Evolutionary conservation across 2,888 invertebrate genomes (phyloP).

Genomic region (Aradus depressus): DNA sequence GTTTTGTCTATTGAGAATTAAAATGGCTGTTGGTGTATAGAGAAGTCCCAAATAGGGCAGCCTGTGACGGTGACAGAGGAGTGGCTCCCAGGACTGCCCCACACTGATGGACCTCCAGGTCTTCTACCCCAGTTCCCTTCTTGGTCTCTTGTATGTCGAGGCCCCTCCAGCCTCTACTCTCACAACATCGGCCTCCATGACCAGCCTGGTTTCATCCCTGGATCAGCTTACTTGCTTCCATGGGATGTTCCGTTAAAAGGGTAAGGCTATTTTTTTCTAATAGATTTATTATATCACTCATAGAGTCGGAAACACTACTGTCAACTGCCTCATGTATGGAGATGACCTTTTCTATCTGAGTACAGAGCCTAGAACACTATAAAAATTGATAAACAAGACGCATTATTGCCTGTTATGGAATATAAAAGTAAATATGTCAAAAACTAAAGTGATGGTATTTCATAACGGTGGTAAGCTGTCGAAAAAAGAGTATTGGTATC

Average conservation of each 20-base stretch:
- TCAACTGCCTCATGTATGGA: too few relatives aligned
- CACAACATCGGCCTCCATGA: slow-evolving; percentile 78
- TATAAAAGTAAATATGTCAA: too few relatives aligned
- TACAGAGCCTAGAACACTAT: too few relatives aligned
- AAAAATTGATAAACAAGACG: too few relatives aligned
- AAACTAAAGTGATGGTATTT: too few relatives aligned
- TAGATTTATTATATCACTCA: slow-evolving; percentile 4
- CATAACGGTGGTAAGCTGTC: too few relatives aligned
- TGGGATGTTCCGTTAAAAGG: slow-evolving; percentile 89
- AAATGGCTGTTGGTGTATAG: too few relatives aligned
- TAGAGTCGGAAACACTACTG: neutral
- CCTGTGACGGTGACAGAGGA: slow-evolving; percentile 42
- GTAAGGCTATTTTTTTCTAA: slow-evolving; percentile 34
- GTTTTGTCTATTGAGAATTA: slow-evolving; percentile 59
- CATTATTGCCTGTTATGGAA: too few relatives aligned
- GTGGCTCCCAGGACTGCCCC: slow-evolving; percentile 84
- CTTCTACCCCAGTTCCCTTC: slow-evolving; percentile 34
- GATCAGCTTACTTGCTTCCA: slow-evolving; percentile 82
- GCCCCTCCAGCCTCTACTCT: slow-evolving; percentile 80
- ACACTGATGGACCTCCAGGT: slow-evolving; percentile 59
- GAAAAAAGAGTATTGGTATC: too few relatives aligned
- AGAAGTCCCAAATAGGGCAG: slow-evolving; percentile 7
- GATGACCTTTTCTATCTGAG: too few relatives aligned
- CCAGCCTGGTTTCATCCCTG: slow-evolving; percentile 80
- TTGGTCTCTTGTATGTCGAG: slow-evolving; percentile 68